Base-by-base conservation (phyloP, 2,113 vertebrate genomes). In the Potamarius usumacintae region DNA sequence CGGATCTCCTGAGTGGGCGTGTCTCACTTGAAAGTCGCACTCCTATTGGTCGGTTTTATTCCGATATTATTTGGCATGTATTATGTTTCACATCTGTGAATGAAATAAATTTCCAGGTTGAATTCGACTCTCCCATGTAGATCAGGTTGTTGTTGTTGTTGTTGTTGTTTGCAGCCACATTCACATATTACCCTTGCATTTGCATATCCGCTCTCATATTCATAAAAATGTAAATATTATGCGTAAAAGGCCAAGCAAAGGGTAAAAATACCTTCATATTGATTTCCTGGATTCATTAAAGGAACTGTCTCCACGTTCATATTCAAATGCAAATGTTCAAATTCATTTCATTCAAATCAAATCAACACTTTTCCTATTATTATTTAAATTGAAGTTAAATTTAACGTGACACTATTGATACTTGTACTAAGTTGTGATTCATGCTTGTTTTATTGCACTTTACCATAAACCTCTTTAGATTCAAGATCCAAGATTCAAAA, bases 1-100 rank as follows among this genome's bases (percentile, higher is more conserved):
- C 34, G 34, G 34, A 42, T 79, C 11, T 14, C 4, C 71, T 17
- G 22, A 93, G 91, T 80, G 50, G 48, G 8, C 9, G 78, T 58
- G 57, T 12, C 22, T 22, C 12, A n/a, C 76, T n/a, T 53, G 6
- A 15, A n/a, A 3, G 50, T 15, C 15, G 11, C 34, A 42, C 34
- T 2, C 2, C 25, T 2, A 78, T 55, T 78, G 76, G 50, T 15
- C 76, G 2, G 9, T 78, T 78, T 53, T 55, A 53, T 78, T 27
- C 25, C 7, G 1, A 78, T 53, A n/a, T n/a, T 22, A 17, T 77
- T 53, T 7, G 1, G 5, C 10, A 22, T 20, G 48, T 48, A 48
- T 74, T 48, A 74, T 71, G 63, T 27, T n/a, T 65, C 63, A 65
- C 63, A 22, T 74, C 18, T 48, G 17, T 2, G 17, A 72, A 42